Evolutionary conservation across 2,113 vertebrate species (phyloP), one percentile per base, ranked within the genome.

Genomic region (Aldabrachelys gigantea): DNA sequence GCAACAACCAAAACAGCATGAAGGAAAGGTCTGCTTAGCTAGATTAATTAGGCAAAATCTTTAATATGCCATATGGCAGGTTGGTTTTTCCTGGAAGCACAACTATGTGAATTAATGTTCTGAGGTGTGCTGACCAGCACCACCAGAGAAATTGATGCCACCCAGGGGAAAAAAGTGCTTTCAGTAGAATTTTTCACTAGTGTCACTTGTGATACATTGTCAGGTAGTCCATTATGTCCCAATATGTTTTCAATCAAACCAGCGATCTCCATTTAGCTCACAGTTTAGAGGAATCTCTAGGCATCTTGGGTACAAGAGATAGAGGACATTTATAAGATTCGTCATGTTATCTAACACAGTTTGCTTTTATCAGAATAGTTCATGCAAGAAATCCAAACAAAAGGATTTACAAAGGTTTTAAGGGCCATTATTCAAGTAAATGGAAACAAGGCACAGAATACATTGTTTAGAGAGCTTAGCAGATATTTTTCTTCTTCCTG

Each of bases 41-140:
- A 92, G 83, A 97, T 98, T 98, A 97, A 97, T 98, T 97, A 96
- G 96, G 41, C 41, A 91, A 93, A 52, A 89, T 94, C 93, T 97
- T 93, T 88, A 96, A 86, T 91, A 50, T 83, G 35, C 97, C 93
- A 87, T 95, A 95, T 96, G 94, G 89, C 7, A 1, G 52, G 59
- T 91, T 94, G 85, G n/a, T 38, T 95, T 35, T 94, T 94, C 89
- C 78, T 87, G 82, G 79, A 82, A 65, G 35, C 5, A 59, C 50
- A 56, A 89, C 50, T 82, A 79, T 53, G 16, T 29, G 62, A 79
- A 94, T 89, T 81, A 94, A 90, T 13, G 10, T 19, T 81, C 11
- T 82, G 65, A 80, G 96, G 76, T 38, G 38, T 92, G 56, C 65
- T 89, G 89, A 95, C 88, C 56, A 47, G 59, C 69, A 84, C 57